Evolutionary conservation across 2,113 vertebrate genomes (phyloP).

Genomic region (Serinus canaria): DNA sequence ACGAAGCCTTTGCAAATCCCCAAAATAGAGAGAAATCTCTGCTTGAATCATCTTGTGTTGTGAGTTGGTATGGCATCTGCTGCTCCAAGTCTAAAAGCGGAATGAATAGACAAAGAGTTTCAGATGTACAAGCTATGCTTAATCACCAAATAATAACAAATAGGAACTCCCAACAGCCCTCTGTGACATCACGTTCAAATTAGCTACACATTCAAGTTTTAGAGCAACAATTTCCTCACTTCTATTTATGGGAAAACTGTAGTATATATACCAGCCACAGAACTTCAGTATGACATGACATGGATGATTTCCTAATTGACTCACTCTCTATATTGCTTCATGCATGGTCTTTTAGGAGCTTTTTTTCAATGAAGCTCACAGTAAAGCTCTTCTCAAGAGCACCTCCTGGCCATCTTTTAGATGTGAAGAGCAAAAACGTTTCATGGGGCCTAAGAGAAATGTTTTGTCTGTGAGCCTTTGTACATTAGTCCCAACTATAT

Average conservation of each 20-base stretch:
- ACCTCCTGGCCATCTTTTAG: not conserved
- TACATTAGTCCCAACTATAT: not conserved
- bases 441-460: not conserved
- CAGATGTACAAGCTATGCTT: conserved; percentile 34
- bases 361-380: not conserved
- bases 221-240: conserved; percentile 48
- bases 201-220: conserved; percentile 54
- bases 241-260: conserved; percentile 59
- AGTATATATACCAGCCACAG: conserved; percentile 26
- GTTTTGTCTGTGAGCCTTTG: not conserved
- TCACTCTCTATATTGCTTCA: conserved; percentile 45
- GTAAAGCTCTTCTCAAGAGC: not conserved
- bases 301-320: conserved; percentile 12
- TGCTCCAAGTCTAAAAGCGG: conserved; percentile 18
- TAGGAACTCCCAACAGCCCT: conserved; percentile 27
- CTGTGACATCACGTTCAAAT: conserved; percentile 32
- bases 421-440: not conserved
- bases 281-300: not conserved
- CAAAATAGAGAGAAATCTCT: conserved; percentile 24
- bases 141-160: conserved; percentile 56
- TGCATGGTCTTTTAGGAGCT: not conserved
- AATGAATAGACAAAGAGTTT: conserved; percentile 56
- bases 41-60: conserved; percentile 27
- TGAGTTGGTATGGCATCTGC: conserved; percentile 27
- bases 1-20: conserved; percentile 15